Evolutionary conservation across 2,888 invertebrate genomes (phyloP), one percentile per base, ranked within the genome.

Genomic region (Heliconius aoede): DNA sequence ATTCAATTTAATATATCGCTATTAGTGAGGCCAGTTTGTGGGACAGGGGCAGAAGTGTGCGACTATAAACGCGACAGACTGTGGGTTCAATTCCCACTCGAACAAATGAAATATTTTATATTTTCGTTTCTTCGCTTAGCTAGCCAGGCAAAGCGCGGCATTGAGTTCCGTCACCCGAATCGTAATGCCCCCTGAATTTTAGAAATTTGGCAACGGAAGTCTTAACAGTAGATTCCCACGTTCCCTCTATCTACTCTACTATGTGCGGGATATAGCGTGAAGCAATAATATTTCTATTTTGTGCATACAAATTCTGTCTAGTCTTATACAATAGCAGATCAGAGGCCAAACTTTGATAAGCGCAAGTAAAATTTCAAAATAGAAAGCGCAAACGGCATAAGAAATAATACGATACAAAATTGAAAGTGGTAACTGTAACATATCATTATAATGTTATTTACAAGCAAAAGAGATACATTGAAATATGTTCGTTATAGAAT

Each of bases 321-420:
- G 5, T 51, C 13, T 30, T 68, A n/a, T 46, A n/a, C 18, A 60
- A 71, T 18, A 71, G 4, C n/a, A 36, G 36, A 71, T 60, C 58
- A 58, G 5, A 60, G 24, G 32, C 58, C 32, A 74, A 73, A 73
- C 77, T 78, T 68, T 74, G 79, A 55, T 55, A 76, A 36, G 80
- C 83, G 84, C 82, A 84, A 83, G 82, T 82, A 83, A 87, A 87
- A 88, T 81, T 84, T 79, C 80, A 87, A 85, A 87, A 88, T 89
- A 86, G 91, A 92, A 92, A 92, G 91, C 87, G 84, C 82, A 72
- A 62, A 83, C 86, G 82, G 84, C 83, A 82, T 83, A 85, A 88
- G 64, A 76, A 85, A 88, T 87, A 88, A 87, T 86, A 85, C 83
- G 55, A 85, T 85, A 86, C 87, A 88, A 87, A 88, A 89, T 85